Evolutionary conservation across 2,113 vertebrate species (phyloP).

Genomic region (Hiodon alosoides): DNA sequence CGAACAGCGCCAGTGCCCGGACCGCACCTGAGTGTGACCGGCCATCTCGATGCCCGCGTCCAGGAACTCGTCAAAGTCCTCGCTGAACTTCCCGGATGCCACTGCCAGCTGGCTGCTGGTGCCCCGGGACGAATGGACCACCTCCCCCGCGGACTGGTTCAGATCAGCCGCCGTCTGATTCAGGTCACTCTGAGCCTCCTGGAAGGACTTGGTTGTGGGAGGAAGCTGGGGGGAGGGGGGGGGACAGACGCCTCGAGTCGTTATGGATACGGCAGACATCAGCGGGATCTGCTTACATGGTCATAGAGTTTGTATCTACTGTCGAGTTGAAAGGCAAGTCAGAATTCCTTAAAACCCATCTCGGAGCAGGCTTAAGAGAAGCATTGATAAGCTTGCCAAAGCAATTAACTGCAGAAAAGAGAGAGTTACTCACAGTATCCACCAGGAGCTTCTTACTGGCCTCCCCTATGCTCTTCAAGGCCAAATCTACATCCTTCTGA

Average conservation of each 20-base stretch:
- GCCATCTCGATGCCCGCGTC: constrained; percentile 98
- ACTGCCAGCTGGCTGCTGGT: constrained; percentile 87
- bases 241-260: too few species aligned
- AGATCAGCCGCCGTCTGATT: constrained; percentile 95
- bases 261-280: background rate
- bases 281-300: background rate
- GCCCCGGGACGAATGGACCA: constrained; percentile 90
- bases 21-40: constrained; percentile 87
- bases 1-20: background rate
- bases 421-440: constrained; percentile 76
- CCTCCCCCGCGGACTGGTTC: constrained; percentile 95
- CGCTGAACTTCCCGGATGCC: constrained; percentile 94
- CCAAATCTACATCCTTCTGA: constrained; percentile 97
- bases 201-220: constrained; percentile 88
- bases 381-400: too few species aligned
- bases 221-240: constrained; percentile 68
- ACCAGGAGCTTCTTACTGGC: constrained; percentile 97
- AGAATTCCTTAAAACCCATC: too few species aligned
- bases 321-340: too few species aligned
- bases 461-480: constrained; percentile 93
- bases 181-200: constrained; percentile 93
- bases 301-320: too few species aligned
- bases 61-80: constrained; percentile 96
- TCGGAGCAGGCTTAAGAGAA: too few species aligned
- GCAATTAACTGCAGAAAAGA: too few species aligned